A percentile compares a stretch with the other conserved stretches of the same genome.
phyloP scores from a whole-genome alignment of 1,140 invertebrate species.

The Drosophila quadrilineata region DNA sequence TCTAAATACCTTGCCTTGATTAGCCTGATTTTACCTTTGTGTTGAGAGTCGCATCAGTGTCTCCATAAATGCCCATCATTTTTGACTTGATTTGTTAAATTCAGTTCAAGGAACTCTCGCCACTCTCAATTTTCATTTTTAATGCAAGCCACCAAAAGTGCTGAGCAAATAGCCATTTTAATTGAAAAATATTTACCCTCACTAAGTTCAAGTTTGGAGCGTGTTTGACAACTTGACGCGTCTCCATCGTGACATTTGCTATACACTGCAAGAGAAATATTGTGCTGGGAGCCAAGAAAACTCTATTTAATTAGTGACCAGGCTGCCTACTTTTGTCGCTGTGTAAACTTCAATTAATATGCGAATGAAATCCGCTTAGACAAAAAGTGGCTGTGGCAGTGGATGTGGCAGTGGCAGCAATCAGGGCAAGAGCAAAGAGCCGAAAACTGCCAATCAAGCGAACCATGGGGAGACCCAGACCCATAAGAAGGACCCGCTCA shows the following conservation, averaged over 20 bases:
- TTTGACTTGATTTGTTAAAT: not conserved
- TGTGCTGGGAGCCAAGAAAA: not conserved
- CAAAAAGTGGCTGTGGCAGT: constrained; percentile 45
- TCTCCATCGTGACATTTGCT: constrained; percentile 13
- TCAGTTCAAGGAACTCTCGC: too few species aligned
- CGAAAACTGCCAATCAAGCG: constrained; percentile 61
- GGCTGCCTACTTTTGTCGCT: constrained; percentile 44
- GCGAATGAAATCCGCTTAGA: constrained; percentile 76
- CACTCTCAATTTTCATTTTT: too few species aligned
- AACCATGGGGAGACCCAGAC: constrained; percentile 1
- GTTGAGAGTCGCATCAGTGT: constrained; percentile 7
- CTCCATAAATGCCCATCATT: constrained; percentile 28
- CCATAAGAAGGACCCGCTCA: not conserved
- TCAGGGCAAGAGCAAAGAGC: constrained; percentile 30
- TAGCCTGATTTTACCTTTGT: constrained; percentile 23
- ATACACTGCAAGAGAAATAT: constrained; percentile 45
- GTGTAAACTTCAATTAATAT: constrained; percentile 77
- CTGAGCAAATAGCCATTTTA: constrained; percentile 71
- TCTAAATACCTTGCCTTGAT: not conserved
- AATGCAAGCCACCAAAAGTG: constrained; percentile 67
- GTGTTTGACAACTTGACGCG: constrained; percentile 67
- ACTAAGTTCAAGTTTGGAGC: constrained; percentile 39
- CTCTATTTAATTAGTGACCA: constrained; percentile 48
- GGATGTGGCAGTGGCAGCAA: constrained; percentile 5
- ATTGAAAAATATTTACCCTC: constrained; percentile 73